Conservation (phyloP, 2,113 vertebrate genomes). For the Rynchops niger region DNA sequence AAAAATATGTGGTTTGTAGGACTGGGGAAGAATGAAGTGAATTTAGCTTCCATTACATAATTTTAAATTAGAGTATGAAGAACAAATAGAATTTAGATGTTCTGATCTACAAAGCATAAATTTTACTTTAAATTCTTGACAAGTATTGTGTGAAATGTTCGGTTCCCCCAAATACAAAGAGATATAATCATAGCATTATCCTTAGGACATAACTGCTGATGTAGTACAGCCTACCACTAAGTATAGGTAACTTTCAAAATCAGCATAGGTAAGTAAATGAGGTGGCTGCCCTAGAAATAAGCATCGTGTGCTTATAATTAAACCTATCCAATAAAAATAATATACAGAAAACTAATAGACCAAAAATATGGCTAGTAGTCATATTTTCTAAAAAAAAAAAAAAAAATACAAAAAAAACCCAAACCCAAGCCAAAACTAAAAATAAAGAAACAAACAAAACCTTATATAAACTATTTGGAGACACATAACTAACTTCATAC, state of each 20-base stretch:
- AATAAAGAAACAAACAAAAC: too few relatives aligned
- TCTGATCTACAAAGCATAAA: not conserved
- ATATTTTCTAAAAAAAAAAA: not conserved
- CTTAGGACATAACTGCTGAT: not conserved
- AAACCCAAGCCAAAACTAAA: too few relatives aligned
- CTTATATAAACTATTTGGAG: not conserved
- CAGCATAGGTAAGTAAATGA: not conserved
- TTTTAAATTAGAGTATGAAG: not conserved
- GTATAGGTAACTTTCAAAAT: not conserved
- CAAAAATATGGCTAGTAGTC: not conserved
- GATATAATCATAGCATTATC: not conserved
- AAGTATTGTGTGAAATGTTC: not conserved
- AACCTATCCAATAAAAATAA: not conserved
- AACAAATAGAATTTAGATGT: not conserved
- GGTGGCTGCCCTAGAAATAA: not conserved
- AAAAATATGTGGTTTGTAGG: not conserved
- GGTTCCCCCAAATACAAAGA: not conserved
- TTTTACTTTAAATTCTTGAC: not conserved
- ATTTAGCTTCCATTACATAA: not conserved
- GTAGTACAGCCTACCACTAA: not conserved
- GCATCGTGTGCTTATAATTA: not conserved
- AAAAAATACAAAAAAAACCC: accelerated
- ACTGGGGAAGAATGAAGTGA: not conserved
- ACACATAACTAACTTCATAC: not conserved
- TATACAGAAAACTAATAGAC: not conserved